Percentiles rank a stretch among this genome's conserved stretches.
Evolutionary conservation across 2,113 vertebrate genomes (phyloP).

Genomic region (Taurulus bubalis): DNA sequence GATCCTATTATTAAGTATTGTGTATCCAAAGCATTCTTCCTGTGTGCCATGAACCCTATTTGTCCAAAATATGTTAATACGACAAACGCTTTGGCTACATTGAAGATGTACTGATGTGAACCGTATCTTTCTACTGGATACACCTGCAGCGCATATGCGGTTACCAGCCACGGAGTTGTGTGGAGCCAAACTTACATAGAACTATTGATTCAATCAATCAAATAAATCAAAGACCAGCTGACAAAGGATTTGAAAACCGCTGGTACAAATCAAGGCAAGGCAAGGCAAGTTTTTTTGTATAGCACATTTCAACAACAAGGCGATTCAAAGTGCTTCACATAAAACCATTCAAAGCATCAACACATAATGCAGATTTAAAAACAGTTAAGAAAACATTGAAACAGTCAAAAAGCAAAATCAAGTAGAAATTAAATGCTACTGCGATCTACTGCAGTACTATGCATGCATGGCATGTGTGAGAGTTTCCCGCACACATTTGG

Average conservation of each 20-base stretch:
- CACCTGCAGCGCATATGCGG: not conserved
- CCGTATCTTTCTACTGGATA: not conserved
- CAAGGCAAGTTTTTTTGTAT: too few relatives aligned
- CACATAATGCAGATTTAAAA: too few relatives aligned
- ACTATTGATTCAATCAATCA: not conserved
- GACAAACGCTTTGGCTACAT: not conserved
- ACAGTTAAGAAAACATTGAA: too few relatives aligned
- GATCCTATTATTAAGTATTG: not conserved
- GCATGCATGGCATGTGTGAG: not conserved
- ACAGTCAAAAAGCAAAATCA: too few relatives aligned
- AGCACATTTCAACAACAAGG: too few relatives aligned
- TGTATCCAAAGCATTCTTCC: not conserved
- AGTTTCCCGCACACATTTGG: not conserved
- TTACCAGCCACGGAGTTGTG: not conserved
- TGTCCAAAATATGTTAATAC: not conserved
- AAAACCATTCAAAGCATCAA: too few relatives aligned
- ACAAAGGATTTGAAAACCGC: not conserved
- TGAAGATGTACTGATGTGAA: not conserved
- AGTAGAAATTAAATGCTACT: not conserved
- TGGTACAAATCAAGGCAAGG: not conserved
- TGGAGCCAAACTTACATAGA: not conserved
- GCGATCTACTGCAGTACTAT: not conserved
- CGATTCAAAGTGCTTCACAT: too few relatives aligned
- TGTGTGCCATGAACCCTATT: not conserved
- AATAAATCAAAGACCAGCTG: not conserved